Conservation (phyloP, 2,113 vertebrate genomes). For the Psettodes erumei region DNA sequence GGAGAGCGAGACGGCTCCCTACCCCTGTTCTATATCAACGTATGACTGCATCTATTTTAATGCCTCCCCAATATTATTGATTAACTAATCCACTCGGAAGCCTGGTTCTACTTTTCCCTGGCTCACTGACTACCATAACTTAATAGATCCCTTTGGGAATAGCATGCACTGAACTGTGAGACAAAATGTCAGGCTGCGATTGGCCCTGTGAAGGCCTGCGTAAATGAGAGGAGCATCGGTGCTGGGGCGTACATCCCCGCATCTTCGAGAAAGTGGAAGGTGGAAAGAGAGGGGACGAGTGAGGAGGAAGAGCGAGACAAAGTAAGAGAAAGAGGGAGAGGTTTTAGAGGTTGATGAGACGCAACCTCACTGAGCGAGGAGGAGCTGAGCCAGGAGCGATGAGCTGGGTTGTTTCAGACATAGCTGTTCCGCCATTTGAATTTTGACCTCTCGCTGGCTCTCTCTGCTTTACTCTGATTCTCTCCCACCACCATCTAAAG, state of each 20-base stretch:
- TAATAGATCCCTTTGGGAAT: conserved; percentile 83
- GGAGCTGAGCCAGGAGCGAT: conserved; percentile 8
- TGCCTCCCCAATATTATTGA: conserved; percentile 78
- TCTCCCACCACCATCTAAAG: neutral
- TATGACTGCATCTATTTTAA: conserved; percentile 70
- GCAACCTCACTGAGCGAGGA: conserved; percentile 5
- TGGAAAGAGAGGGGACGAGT: conserved; percentile 24
- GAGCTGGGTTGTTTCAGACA: conserved; percentile 36
- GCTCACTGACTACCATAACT: conserved; percentile 71
- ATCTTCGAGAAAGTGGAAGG: conserved; percentile 32
- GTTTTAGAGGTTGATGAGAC: conserved; percentile 47
- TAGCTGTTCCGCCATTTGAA: conserved; percentile 36
- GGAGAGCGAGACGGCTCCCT: conserved; percentile 20
- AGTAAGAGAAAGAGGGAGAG: conserved; percentile 4
- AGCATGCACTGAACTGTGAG: conserved; percentile 75
- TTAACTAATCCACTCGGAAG: conserved; percentile 75
- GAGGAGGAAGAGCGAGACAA: conserved; percentile 14
- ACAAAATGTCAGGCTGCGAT: conserved; percentile 76
- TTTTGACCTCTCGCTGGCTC: conserved; percentile 19
- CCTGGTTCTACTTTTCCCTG: conserved; percentile 53
- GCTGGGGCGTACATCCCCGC: conserved; percentile 45
- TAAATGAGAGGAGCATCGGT: conserved; percentile 61
- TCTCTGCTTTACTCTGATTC: neutral
- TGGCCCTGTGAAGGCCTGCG: conserved; percentile 66
- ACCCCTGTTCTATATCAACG: conserved; percentile 38